Conservation (phyloP, 2,113 vertebrate species). For the Sisor rabdophorus region DNA sequence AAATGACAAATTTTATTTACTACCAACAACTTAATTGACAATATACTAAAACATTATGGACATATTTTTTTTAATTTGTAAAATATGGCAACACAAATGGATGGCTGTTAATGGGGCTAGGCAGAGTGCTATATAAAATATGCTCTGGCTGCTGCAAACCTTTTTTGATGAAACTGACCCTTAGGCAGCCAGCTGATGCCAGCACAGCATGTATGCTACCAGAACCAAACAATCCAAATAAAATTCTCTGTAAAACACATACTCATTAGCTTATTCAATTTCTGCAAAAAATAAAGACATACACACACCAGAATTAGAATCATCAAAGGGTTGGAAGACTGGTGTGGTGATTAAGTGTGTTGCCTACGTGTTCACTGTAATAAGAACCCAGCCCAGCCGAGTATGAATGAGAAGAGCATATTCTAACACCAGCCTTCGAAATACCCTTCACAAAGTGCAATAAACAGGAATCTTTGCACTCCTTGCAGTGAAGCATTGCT, state of each 20-base stretch:
- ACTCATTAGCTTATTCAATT: conserved; percentile 61
- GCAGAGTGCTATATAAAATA: conserved; percentile 28
- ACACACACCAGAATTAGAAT: conserved; percentile 44
- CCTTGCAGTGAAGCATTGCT: conserved; percentile 28
- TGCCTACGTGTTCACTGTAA: conserved; percentile 52
- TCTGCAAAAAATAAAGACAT: conserved; percentile 39
- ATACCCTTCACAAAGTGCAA: conserved; percentile 51
- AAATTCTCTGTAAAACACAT: conserved; percentile 34
- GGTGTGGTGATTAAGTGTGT: conserved; percentile 30
- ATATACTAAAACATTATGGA: neutral
- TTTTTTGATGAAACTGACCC: neutral
- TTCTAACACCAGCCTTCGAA: conserved; percentile 21
- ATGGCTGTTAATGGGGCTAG: conserved; percentile 23
- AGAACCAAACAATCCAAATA: conserved; percentile 17
- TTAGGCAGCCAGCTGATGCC: neutral
- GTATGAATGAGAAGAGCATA: conserved; percentile 36
- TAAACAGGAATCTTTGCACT: conserved; percentile 34
- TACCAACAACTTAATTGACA: conserved; percentile 37
- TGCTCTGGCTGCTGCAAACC: conserved; percentile 3
- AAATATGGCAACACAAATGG: conserved; percentile 4
- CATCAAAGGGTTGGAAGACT: conserved; percentile 24
- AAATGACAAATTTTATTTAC: conserved; percentile 33
- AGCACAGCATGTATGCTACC: neutral
- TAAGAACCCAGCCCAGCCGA: conserved; percentile 70
- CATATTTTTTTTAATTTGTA: neutral